Base-by-base conservation (phyloP, 2,888 invertebrate species). In the Drosophila neutralis region DNA sequence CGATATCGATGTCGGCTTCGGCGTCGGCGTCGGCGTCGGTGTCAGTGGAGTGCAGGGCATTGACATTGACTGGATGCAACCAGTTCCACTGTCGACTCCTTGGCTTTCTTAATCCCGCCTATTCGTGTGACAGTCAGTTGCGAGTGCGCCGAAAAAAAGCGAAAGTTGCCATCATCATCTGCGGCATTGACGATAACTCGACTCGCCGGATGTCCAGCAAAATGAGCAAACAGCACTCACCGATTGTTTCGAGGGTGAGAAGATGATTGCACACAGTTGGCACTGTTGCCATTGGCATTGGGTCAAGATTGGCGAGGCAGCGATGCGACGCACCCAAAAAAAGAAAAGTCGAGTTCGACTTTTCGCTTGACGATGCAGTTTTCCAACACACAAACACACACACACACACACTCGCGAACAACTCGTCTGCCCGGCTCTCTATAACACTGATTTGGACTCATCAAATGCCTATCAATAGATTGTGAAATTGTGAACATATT, bases 51-150 rank as follows among this genome's bases (percentile, higher is more conserved):
- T 68, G 56, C 69, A 84, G 42, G 40, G 31, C 85, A 73, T 69
- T 87, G 83, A 83, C 83, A 73, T 42, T 68, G 49, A 24, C 52
- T 72, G 62, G 61, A 61, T 61, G 48, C 64, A 61, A 65, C 73
- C 73, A 53, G 76, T 77, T 76, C 21, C 49, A 58, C 40, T 38
- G 38, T 56, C 54, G 36, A 54, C 75, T 74, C 62, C 52, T 74
- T 65, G 64, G 64, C 82, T 82, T 78, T 79, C 72, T 87, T 80
- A 84, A 87, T 77, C 77, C 75, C 72, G 57, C 67, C 49, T 76
- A 69, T 76, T 78, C 76, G 76, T 71, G 78, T 71, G 81, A 73
- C 78, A 73, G 70, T 51, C 45, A 45, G 45, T 24, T 24, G 45
- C 24, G 15, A 24, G 27, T 56, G 65, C 59, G 70, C 69, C 66